Conservation (phyloP, 2,797 vertebrate species). For the Periparus ater region DNA sequence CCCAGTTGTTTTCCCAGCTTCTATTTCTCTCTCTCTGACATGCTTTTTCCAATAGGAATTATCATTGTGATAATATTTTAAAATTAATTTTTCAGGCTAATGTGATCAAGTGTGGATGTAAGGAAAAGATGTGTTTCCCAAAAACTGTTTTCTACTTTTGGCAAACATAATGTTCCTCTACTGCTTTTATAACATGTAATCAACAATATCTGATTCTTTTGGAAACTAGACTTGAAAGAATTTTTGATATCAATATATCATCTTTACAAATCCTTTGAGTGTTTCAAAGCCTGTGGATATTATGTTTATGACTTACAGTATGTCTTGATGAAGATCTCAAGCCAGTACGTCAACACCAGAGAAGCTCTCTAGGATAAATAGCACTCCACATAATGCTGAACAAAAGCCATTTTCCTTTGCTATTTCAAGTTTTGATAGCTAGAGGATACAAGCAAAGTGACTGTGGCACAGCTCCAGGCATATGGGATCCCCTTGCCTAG, state of each 20-base stretch:
- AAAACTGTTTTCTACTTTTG: not conserved
- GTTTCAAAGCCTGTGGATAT: not conserved
- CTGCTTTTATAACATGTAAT: not conserved
- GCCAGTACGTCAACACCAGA: not conserved
- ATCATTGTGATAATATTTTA: not conserved
- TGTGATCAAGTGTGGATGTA: not conserved
- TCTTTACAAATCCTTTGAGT: not conserved
- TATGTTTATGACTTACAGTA: not conserved
- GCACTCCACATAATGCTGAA: not conserved
- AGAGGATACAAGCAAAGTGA: not conserved
- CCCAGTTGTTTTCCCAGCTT: not conserved
- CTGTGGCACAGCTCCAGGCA: not conserved
- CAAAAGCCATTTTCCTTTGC: not conserved
- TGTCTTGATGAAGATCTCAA: constrained; percentile 18
- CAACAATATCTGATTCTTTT: not conserved
- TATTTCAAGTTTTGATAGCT: not conserved
- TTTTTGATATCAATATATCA: not conserved
- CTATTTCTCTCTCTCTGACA: not conserved
- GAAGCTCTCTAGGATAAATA: not conserved
- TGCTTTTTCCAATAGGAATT: not conserved
- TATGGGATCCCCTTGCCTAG: not conserved
- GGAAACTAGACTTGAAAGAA: not conserved
- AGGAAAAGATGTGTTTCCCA: not conserved
- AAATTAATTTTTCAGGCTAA: not conserved
- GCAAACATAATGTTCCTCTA: not conserved